phyloP scores from a whole-genome alignment of 1,140 invertebrate species.

The Chionoecetes opilio region DNA sequence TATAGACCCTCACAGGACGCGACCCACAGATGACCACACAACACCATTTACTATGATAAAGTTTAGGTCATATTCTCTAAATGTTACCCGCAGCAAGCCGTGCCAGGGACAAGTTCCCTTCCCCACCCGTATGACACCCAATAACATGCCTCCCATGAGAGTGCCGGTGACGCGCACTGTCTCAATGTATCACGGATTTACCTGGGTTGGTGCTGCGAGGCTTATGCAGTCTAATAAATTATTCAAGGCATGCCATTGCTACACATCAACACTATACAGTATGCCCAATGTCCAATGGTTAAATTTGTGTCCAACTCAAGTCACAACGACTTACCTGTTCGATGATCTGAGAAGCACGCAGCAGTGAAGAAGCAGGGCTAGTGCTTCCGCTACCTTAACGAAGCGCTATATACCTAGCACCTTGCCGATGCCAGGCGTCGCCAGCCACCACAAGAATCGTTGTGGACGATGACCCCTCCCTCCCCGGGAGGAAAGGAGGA shows the following conservation, averaged over 20 bases:
- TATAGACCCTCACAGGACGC: not conserved
- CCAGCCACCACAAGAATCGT: too few relatives aligned
- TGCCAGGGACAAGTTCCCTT: not conserved
- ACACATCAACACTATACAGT: not conserved
- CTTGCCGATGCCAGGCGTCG: not conserved
- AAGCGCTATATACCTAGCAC: slow-evolving; percentile 19
- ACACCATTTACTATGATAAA: not conserved
- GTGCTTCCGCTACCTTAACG: slow-evolving; percentile 17
- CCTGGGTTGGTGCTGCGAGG: not conserved
- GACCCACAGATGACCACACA: not conserved
- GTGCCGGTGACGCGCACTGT: not conserved
- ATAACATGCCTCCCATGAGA: not conserved
- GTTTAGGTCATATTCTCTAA: not conserved
- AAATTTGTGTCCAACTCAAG: not conserved
- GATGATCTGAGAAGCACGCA: not conserved
- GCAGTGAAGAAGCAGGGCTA: not conserved
- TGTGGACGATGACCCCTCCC: slow-evolving; percentile 1
- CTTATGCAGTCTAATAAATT: not conserved
- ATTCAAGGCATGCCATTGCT: not conserved
- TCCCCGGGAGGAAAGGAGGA: not conserved
- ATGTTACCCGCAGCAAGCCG: not conserved
- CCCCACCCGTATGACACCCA: not conserved
- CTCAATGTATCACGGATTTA: not conserved
- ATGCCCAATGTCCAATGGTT: not conserved
- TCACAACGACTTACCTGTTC: not conserved